Base-by-base conservation (phyloP, 2,888 invertebrate genomes). In the Lepidochitona cinerea region DNA sequence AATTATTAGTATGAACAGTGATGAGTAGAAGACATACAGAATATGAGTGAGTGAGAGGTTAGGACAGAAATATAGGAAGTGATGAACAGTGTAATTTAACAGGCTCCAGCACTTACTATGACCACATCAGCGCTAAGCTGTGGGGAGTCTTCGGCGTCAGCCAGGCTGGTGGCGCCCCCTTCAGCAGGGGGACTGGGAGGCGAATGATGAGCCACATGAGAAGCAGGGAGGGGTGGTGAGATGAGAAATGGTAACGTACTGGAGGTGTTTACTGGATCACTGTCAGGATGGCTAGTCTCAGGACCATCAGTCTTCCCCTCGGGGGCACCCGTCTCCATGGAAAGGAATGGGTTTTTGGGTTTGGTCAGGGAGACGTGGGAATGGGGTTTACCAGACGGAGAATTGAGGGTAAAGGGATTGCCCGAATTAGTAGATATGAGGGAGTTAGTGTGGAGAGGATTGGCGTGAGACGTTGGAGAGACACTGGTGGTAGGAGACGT, bases 221-320 rank as follows among this genome's bases (percentile, higher is more conserved):
- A 79, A 18, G 76, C 71, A 12, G 76, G 79, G 29, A 80, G 79
- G 18, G 75, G 72, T 18, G 75, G 72, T 18, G 72, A 67, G 18
- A 77, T 59, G 4, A 72, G 64, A 49, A 7, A 23, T 7, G 7
- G n/a, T n/a, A n/a, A n/a, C n/a, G n/a, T n/a, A n/a, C n/a, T n/a
- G n/a, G n/a, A n/a, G n/a, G n/a, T n/a, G n/a, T n/a, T n/a, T n/a
- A n/a, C n/a, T n/a, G n/a, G n/a, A n/a, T n/a, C n/a, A n/a, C n/a
- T n/a, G n/a, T n/a, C n/a, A n/a, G n/a, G n/a, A n/a, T n/a, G n/a
- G n/a, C n/a, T n/a, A n/a, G n/a, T n/a, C n/a, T n/a, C n/a, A n/a
- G n/a, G n/a, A n/a, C n/a, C n/a, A n/a, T n/a, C n/a, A n/a, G n/a
- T n/a, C n/a, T n/a, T n/a, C n/a, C n/a, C n/a, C 49, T 49, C 64